Conservation (phyloP, 2,797 vertebrate species). For the Oryzias dopingdopingensis region DNA sequence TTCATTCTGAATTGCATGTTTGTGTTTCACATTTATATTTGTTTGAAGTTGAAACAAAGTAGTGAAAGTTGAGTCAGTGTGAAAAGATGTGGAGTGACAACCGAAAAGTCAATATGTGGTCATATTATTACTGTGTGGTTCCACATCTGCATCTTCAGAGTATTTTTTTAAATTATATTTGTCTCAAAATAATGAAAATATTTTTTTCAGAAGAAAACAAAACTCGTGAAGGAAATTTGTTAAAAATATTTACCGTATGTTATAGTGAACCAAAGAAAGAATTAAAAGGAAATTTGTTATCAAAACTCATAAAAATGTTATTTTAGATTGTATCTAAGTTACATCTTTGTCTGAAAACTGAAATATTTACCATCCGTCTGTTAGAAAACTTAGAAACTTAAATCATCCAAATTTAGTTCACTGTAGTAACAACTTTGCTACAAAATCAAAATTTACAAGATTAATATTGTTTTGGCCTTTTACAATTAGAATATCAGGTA, state of each 20-base stretch:
- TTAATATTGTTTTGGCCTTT: too few relatives aligned
- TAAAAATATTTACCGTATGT: neutral
- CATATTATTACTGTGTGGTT: constrained; percentile 14
- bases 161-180: neutral
- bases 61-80: constrained; percentile 64
- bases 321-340: neutral
- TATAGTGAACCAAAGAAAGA: neutral
- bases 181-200: neutral
- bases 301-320: neutral
- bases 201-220: neutral
- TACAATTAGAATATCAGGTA: too few relatives aligned
- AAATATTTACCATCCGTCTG: neutral
- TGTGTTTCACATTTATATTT: constrained; percentile 27
- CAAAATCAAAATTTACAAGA: too few relatives aligned
- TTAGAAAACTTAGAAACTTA: too few relatives aligned
- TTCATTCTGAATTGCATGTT: constrained; percentile 12
- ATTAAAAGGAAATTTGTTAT: neutral
- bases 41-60: constrained; percentile 32
- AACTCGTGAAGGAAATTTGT: neutral
- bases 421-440: too few relatives aligned
- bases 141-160: constrained; percentile 1
- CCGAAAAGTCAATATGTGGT: constrained; percentile 22
- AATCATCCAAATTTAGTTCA: too few relatives aligned
- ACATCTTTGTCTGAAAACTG: neutral
- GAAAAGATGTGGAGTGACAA: constrained; percentile 44